Conservation (phyloP, 2,888 invertebrate species). For the Agonum fuliginosum region DNA sequence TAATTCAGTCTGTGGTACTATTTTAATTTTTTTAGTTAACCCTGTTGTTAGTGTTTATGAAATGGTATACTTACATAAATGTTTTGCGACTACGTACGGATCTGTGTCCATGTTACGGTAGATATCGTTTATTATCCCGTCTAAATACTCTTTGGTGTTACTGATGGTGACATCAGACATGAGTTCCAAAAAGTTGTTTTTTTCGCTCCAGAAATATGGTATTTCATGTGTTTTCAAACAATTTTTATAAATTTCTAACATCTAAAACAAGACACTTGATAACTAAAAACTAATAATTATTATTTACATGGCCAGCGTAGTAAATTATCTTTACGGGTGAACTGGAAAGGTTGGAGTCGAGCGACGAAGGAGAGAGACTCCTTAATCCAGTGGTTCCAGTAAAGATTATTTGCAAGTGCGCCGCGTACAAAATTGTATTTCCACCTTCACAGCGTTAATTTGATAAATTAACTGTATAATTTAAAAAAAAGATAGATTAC, state of each 20-base stretch:
- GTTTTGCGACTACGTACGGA: conserved; percentile 66
- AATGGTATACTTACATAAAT: conserved; percentile 69
- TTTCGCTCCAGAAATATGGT: conserved; percentile 70
- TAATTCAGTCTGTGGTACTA: conserved; percentile 8
- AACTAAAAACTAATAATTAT: no score
- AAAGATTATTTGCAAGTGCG: no score
- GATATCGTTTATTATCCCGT: conserved; percentile 71
- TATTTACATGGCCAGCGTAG: no score
- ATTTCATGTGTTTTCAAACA: conserved; percentile 65
- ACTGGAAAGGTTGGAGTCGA: no score
- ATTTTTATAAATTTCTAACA: conserved; percentile 68
- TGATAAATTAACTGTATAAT: no score
- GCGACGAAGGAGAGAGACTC: no score
- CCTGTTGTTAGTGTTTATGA: neutral
- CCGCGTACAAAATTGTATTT: no score
- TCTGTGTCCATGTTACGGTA: conserved; percentile 65
- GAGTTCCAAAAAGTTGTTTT: conserved; percentile 65
- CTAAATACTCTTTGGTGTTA: conserved; percentile 69
- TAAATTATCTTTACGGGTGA: no score
- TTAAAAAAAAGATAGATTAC: no score
- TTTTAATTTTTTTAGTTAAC: neutral
- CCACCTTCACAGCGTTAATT: no score
- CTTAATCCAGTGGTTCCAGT: no score
- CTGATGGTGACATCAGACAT: neutral
- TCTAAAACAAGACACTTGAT: conserved; percentile 60